A percentile compares a stretch with the other conserved stretches of the same genome.
Conservation (phyloP, 2,888 invertebrate genomes). For the Cantharis rufa region DNA sequence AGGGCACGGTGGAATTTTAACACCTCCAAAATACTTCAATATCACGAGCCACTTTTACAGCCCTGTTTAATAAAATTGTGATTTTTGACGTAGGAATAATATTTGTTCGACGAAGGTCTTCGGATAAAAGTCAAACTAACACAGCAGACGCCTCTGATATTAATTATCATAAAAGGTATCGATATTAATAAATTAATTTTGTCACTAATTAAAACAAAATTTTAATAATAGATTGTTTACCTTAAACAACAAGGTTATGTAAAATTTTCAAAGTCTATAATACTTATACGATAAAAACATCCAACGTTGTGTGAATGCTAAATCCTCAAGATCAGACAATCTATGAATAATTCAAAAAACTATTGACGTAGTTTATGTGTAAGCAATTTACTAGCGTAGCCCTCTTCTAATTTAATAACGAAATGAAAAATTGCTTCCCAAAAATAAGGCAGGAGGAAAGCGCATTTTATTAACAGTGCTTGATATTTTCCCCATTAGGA, state of each 20-base stretch:
- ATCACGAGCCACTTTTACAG: neutral
- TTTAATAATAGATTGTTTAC: slow-evolving; percentile 4
- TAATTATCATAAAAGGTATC: neutral
- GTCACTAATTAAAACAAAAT: neutral
- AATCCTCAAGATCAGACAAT: neutral
- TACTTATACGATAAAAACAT: neutral
- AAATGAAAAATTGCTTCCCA: neutral
- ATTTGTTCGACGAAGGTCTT: too few species aligned
- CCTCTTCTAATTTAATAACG: neutral
- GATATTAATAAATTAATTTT: neutral
- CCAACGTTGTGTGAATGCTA: neutral
- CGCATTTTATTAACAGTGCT: neutral
- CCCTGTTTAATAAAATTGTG: neutral
- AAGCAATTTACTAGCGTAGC: neutral
- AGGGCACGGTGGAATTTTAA: neutral
- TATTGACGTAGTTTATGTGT: neutral
- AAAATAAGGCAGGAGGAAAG: neutral
- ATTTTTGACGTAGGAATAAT: neutral
- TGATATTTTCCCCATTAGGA: neutral
- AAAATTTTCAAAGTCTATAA: neutral
- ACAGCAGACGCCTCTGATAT: neutral
- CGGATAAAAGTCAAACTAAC: neutral
- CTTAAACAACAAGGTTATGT: slow-evolving; percentile 5
- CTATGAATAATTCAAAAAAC: slow-evolving; percentile 4
- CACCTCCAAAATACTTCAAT: neutral